Evolutionary conservation across 2,113 vertebrate genomes (phyloP), one percentile per base, ranked within the genome.

Genomic region (Carassius auratus): DNA sequence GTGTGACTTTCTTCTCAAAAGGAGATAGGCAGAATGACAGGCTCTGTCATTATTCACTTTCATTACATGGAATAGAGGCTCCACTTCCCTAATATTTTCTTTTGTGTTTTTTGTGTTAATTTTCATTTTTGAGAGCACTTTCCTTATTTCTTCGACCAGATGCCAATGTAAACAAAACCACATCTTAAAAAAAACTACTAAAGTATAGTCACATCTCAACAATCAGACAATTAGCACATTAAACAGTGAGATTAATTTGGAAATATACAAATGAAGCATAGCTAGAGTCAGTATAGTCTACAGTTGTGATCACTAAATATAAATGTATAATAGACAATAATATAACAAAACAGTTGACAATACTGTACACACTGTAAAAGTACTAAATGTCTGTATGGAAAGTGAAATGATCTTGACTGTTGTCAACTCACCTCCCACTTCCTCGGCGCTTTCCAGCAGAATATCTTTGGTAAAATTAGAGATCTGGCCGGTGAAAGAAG

Each of bases 381-480:
- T 42, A 7, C 42, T 42, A 42, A 42, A 42, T 42, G 42, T 42
- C 42, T 42, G 42, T 8, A 52, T 52, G 14, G 38, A 14, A 38
- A 36, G 30, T 23, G 42, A 42, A 42, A 42, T 8, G 42, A 42
- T 42, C 42, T 42, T 42, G 57, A 26, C 6, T 12, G 69, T 13
- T 57, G 6, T 64, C n/a, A 52, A 88, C 92, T 92, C 84, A 98
- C 97, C 98, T 94, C 93, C 96, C 14, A 95, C 95, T 88, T 98
- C 97, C 90, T 97, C 97, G 19, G 96, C 89, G 42, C 96, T 97
- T 86, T 99, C 97, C 90, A 99, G 90, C 3, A 99, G 89, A 94
- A 99, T 98, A 86, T 99, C 97, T 93, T 97, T 98, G 80, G 98
- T 99, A 66, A 99, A 98, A 92, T 89, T 98, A 8, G 98, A 99